Percentiles rank a stretch among this genome's conserved stretches.
phyloP scores from a whole-genome alignment of 2,888 invertebrate species.

The Lapara coniferarum region DNA sequence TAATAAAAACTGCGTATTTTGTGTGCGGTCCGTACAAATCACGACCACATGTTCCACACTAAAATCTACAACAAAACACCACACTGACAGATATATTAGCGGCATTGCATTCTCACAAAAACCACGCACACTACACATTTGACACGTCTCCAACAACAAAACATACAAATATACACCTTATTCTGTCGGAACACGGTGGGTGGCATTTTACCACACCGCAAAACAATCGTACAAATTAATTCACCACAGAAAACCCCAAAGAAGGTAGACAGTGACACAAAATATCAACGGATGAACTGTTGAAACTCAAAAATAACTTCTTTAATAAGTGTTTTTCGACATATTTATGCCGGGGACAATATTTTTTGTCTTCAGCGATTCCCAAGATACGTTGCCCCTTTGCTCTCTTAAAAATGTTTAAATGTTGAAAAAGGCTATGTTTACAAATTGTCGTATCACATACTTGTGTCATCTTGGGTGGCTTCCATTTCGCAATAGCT shows the following conservation, averaged over 20 bases:
- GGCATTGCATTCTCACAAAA: constrained; percentile 61
- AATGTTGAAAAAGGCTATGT: constrained; percentile 26
- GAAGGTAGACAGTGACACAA: constrained; percentile 41
- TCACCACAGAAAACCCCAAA: constrained; percentile 39
- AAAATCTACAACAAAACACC: constrained; percentile 72
- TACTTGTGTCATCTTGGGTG: constrained; percentile 31
- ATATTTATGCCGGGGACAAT: constrained; percentile 43
- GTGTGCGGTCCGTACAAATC: constrained; percentile 75
- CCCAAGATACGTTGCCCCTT: constrained; percentile 28
- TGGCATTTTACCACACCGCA: constrained; percentile 29
- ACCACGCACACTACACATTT: constrained; percentile 42
- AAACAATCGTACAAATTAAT: constrained; percentile 39
- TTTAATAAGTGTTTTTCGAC: constrained; percentile 42
- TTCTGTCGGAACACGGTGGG: neutral
- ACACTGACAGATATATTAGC: constrained; percentile 79
- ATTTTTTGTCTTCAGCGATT: constrained; percentile 33
- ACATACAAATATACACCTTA: constrained; percentile 45
- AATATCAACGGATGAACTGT: constrained; percentile 39
- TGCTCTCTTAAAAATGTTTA: constrained; percentile 28
- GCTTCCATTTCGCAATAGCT: constrained; percentile 28
- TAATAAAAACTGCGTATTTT: constrained; percentile 55
- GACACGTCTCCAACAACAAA: constrained; percentile 34
- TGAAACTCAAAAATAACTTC: constrained; percentile 35
- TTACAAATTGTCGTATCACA: constrained; percentile 30
- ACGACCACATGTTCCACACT: constrained; percentile 69